phyloP scores from a whole-genome alignment of 2,797 vertebrate genomes.

The Acrossocheilus wenchowensis region DNA sequence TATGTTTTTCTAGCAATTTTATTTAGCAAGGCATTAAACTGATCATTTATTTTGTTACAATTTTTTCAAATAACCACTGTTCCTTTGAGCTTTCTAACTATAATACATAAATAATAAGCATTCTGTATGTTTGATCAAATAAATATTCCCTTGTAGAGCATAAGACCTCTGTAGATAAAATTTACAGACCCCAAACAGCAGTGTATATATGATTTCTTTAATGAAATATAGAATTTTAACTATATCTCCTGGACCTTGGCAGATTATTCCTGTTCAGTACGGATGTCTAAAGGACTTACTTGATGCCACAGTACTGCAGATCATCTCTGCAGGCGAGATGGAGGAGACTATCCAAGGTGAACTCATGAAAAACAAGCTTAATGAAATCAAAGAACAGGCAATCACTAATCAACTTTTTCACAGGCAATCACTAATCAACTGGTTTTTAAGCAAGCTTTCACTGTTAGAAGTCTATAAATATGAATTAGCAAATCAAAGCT shows the following conservation, averaged over 20 bases:
- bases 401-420: conserved; percentile 36
- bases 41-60: not conserved
- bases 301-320: conserved; percentile 83
- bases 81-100: not conserved
- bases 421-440: conserved; percentile 13
- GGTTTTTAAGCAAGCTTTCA: not conserved
- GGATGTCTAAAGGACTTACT: conserved; percentile 70
- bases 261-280: not conserved
- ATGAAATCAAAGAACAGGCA: conserved; percentile 40
- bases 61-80: not conserved
- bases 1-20: not conserved
- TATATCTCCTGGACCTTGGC: not conserved
- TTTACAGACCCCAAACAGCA: not conserved
- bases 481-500: not conserved
- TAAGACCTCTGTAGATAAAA: no score
- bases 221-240: not conserved
- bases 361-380: conserved; percentile 83
- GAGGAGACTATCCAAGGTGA: conserved; percentile 84
- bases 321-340: conserved; percentile 82
- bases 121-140: not conserved
- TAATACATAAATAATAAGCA: not conserved
- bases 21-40: not conserved
- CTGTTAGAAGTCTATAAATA: not conserved
- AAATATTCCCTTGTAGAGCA: no score
- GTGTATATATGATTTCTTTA: not conserved